Percentiles rank a stretch among this genome's conserved stretches.
Evolutionary conservation across 1,140 invertebrate species (phyloP).

Genomic region (Daktulosphaira vitifoliae): DNA sequence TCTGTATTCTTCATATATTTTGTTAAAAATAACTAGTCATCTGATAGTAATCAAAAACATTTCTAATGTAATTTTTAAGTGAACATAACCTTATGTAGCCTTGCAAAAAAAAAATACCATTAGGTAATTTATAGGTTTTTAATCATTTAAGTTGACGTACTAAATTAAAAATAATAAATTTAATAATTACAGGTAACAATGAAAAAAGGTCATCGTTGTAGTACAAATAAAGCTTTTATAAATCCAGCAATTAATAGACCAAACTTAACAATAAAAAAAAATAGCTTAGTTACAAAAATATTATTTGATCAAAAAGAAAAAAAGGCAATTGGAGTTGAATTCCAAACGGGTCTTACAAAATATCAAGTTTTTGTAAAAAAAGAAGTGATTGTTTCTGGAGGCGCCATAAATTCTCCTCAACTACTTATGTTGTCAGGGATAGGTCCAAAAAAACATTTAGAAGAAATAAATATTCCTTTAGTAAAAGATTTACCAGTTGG

Average conservation of each 20-base stretch:
- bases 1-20: too few species aligned
- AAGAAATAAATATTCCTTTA: background rate
- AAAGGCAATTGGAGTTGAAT: background rate
- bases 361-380: constrained; percentile 40
- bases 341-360: constrained; percentile 35
- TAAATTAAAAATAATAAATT: too few species aligned
- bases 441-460: constrained; percentile 40
- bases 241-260: background rate
- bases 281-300: background rate
- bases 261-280: background rate
- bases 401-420: constrained; percentile 40
- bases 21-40: too few species aligned
- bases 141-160: too few species aligned
- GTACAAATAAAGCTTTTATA: background rate
- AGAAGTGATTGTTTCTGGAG: constrained; percentile 43
- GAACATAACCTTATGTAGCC: too few species aligned
- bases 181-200: constrained; percentile 4
- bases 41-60: too few species aligned
- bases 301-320: background rate
- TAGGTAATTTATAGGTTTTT: too few species aligned
- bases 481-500: constrained; percentile 3
- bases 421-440: constrained; percentile 46
- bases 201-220: background rate
- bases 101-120: too few species aligned
- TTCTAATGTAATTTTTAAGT: too few species aligned